Evolutionary conservation across 2,888 invertebrate species (phyloP), one percentile per base, ranked within the genome.

Genomic region (Zaprionus bogoriensis): DNA sequence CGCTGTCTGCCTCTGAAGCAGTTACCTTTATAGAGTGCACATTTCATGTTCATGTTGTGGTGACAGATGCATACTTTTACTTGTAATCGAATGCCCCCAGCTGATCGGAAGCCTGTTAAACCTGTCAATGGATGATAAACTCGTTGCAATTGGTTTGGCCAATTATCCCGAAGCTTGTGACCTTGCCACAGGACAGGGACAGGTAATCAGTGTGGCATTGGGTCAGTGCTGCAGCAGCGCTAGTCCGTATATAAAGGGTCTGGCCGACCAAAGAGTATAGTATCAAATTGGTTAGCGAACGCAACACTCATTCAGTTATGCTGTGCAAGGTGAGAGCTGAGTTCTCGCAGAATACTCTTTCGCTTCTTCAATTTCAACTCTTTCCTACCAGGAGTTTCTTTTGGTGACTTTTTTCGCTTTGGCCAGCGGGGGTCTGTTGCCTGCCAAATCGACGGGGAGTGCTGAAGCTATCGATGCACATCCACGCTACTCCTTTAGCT

Each of bases 401-500:
- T 42, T 87, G 51, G 50, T 78, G 10, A 79, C 84, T 2, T 67
- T 81, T 5, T 38, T 88, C 23, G 85, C 82, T 20, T 38, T 82
- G 30, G 77, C 74, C 45, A 83, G 67, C 46, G 89, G 89, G 3
- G 89, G 78, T 2, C 47, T 77, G 23, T 36, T 89, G 45, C 78
- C 85, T 0, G 62, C 59, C 1, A 73, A 74, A 9, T 55, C 66
- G 0, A 57, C 73, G 10, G 57, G 67, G 20, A 83, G 67, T 48
- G 77, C 71, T n/a, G 89, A 88, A 19, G 79, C 78, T 2, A 84
- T 78, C 23, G 89, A 91, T 64, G 60, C 87, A 4, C 82, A 89
- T 77, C 91, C 92, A 2, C 91, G 89, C 38, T 92, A 92, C 76
- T 89, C 91, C 54, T 92, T 91, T 70, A 89, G 87, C 44, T 92